These are phyloP conservation scores for Hippoglossus hippoglossus DNA, from an alignment of 2,797 vertebrate species.

Conservation along the genomic window DNA sequence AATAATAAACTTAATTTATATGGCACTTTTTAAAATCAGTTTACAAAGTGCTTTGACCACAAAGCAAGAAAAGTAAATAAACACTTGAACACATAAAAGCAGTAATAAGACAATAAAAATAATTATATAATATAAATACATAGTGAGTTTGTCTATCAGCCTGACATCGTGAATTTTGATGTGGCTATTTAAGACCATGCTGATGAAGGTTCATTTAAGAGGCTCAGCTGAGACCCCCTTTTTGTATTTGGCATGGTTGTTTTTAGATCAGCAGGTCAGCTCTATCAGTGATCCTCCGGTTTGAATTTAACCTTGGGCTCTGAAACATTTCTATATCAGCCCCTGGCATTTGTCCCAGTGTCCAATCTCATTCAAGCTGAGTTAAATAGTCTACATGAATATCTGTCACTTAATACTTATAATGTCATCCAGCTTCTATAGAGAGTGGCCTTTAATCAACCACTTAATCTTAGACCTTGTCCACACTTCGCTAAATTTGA, in stretches of 20 bases:
- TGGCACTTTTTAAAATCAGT: no score
- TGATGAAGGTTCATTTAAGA: constrained; percentile 12
- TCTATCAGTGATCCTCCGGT: background rate
- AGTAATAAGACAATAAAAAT: no score
- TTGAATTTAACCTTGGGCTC: constrained; percentile 11
- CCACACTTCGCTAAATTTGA: background rate
- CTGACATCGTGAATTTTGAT: constrained; percentile 1
- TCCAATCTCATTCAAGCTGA: constrained; percentile 11
- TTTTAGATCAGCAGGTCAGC: background rate
- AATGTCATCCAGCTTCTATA: background rate
- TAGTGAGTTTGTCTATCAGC: background rate
- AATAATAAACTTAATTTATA: no score
- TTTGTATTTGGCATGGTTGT: background rate
- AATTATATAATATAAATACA: no score
- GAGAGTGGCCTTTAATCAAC: background rate
- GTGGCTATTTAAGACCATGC: constrained; percentile 4
- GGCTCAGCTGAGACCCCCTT: background rate
- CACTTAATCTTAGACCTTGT: background rate
- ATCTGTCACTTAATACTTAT: background rate
- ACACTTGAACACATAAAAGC: no score
- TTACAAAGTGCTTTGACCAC: no score
- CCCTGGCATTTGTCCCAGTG: background rate
- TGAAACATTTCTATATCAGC: constrained; percentile 13
- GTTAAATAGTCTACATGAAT: constrained; percentile 1
- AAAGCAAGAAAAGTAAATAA: no score